phyloP scores from a whole-genome alignment of 2,888 invertebrate genomes.

The Nasonia oneida region DNA sequence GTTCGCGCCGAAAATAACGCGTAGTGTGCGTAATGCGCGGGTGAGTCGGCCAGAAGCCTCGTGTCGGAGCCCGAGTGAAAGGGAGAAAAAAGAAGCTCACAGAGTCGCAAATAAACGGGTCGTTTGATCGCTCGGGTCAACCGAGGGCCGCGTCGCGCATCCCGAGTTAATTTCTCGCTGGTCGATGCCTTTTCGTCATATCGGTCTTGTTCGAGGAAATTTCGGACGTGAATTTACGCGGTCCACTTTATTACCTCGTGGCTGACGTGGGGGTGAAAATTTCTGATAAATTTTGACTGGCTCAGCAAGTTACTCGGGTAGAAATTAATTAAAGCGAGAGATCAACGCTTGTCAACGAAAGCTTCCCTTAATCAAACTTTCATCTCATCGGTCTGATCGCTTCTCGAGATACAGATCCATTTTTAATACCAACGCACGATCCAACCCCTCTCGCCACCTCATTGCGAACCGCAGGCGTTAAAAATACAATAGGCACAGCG shows the following conservation, averaged over 20 bases:
- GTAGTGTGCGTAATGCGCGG: not conserved
- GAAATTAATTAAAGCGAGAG: too few relatives aligned
- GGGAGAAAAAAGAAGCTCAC: not conserved
- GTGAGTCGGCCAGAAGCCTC: not conserved
- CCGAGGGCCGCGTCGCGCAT: not conserved
- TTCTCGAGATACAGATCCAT: too few relatives aligned
- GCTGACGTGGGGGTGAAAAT: too few relatives aligned
- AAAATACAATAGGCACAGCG: not conserved
- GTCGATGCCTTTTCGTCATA: not conserved
- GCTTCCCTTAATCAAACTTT: too few relatives aligned
- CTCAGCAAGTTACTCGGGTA: too few relatives aligned
- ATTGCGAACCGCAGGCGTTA: too few relatives aligned
- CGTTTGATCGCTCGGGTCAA: slow-evolving; percentile 3
- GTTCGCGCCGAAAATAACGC: not conserved
- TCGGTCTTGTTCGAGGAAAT: not conserved
- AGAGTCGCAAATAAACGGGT: slow-evolving; percentile 5
- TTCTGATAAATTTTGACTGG: too few relatives aligned
- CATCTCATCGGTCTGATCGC: too few relatives aligned
- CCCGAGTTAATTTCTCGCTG: not conserved
- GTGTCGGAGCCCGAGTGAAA: not conserved
- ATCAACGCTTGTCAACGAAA: too few relatives aligned
- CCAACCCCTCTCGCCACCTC: too few relatives aligned
- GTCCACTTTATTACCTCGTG: too few relatives aligned
- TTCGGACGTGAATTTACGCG: not conserved
- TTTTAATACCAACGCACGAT: too few relatives aligned